Evolutionary conservation across 2,797 vertebrate genomes (phyloP).

Genomic region (Antennarius maculatus): DNA sequence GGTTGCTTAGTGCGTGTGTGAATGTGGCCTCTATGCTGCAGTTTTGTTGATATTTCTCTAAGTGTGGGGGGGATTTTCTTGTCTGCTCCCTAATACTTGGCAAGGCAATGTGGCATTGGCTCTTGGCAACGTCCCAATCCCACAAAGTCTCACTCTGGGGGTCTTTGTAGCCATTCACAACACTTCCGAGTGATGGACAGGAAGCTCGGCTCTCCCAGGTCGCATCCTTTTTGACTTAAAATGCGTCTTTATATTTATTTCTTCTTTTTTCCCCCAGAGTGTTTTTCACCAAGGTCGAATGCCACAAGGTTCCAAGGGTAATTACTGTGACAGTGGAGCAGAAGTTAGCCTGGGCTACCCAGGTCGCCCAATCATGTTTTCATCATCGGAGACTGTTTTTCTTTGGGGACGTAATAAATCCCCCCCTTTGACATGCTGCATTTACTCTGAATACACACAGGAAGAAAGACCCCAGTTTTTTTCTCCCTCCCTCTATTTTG

Average conservation of each 20-base stretch:
- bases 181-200: slow-evolving; percentile 73
- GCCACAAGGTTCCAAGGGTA: slow-evolving; percentile 67
- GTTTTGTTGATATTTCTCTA: slow-evolving; percentile 80
- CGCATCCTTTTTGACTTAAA: slow-evolving; percentile 61
- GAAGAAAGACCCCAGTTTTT: slow-evolving; percentile 67
- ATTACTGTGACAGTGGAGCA: slow-evolving; percentile 74
- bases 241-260: slow-evolving; percentile 66
- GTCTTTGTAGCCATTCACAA: slow-evolving; percentile 73
- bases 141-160: slow-evolving; percentile 69
- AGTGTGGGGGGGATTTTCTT: slow-evolving; percentile 66
- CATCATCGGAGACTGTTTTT: slow-evolving; percentile 75
- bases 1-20: slow-evolving; percentile 70
- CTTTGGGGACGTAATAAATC: slow-evolving; percentile 77
- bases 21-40: slow-evolving; percentile 76
- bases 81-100: slow-evolving; percentile 75
- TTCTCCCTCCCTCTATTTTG: slow-evolving; percentile 53
- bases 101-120: slow-evolving; percentile 59
- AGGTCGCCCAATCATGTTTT: slow-evolving; percentile 76
- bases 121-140: slow-evolving; percentile 78
- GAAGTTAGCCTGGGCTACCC: slow-evolving; percentile 64
- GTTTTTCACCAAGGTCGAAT: slow-evolving; percentile 59
- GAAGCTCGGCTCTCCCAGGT: slow-evolving; percentile 65
- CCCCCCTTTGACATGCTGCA: slow-evolving; percentile 78
- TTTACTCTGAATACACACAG: slow-evolving; percentile 79
- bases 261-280: slow-evolving; percentile 42